phyloP scores from a whole-genome alignment of 2,888 invertebrate genomes.

The Rapana venosa region DNA sequence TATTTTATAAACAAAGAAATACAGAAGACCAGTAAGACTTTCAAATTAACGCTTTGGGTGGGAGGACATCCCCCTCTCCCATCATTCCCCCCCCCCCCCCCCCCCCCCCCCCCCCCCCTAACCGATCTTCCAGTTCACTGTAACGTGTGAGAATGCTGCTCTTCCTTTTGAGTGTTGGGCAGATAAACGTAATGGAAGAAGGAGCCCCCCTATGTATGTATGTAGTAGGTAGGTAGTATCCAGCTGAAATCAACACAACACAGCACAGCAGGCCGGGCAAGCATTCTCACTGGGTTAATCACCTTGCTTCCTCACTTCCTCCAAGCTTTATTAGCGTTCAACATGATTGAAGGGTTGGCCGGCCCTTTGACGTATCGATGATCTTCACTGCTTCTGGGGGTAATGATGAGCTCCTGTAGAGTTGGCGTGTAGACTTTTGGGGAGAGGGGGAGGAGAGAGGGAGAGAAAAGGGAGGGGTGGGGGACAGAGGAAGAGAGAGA shows the following conservation, averaged over 20 bases:
- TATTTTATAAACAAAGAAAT: too few relatives aligned
- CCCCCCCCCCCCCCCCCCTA: too few relatives aligned
- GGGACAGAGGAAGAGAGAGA: constrained; percentile 16
- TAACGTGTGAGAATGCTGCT: too few relatives aligned
- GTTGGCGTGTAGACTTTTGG: too few relatives aligned
- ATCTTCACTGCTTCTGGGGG: neutral
- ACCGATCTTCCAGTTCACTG: too few relatives aligned
- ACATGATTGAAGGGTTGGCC: neutral
- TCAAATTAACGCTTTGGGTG: too few relatives aligned
- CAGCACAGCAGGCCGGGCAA: neutral
- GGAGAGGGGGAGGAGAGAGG: constrained; percentile 5
- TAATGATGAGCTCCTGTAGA: too few relatives aligned
- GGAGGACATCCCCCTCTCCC: too few relatives aligned
- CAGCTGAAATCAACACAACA: neutral
- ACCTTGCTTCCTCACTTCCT: neutral
- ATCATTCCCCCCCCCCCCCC: too few relatives aligned
- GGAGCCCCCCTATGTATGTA: neutral
- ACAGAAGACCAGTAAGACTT: too few relatives aligned
- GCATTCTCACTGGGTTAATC: constrained; percentile 13
- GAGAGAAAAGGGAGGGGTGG: neutral
- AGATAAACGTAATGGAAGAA: too few relatives aligned
- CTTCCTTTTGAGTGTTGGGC: too few relatives aligned
- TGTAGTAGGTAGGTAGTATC: neutral
- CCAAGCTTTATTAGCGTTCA: neutral
- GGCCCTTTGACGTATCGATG: neutral